Evolutionary conservation across 2,113 vertebrate genomes (phyloP), one percentile per base, ranked within the genome.

Genomic region (Chloebia gouldiae): DNA sequence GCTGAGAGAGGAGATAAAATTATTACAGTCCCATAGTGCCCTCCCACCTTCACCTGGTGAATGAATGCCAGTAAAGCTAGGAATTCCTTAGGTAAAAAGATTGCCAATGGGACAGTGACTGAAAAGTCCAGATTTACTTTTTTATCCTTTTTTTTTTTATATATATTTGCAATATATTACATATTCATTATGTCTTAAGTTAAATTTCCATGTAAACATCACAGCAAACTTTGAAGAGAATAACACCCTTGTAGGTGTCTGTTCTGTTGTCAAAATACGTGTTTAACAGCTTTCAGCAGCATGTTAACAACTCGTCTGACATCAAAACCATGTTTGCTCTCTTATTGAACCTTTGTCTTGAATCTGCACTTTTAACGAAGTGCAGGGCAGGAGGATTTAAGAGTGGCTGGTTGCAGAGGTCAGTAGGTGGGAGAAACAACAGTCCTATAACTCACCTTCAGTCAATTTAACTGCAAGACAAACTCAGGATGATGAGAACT

Each of bases 381-480:
- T 59, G 83, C 81, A 92, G 69, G 61, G 65, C n/a, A 65, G 57
- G 69, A 84, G 92, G 83, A 95, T 96, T 84, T 89, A 93, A 95
- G 94, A 97, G 40, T 49, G 79, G 47, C 79, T 96, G 93, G 90
- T 88, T 86, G 71, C 12, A 33, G 77, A 92, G 94, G 96, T 97
- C 95, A 94, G 73, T 85, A 95, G 86, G 90, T 82, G 88, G 92
- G 77, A 94, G 57, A 94, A 95, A 92, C 35, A 95, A 65, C 87
- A 90, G 56, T 92, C 79, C 90, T 78, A 42, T 82, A 95, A 91
- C 84, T 95, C 73, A 88, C 88, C 88, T 95, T 96, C 91, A 93
- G 93, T 95, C 84, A 90, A 89, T 96, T 94, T 94, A 95, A 90
- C 72, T 90, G 81, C 73, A 91, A 97, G 95, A 96, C 95, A 97